phyloP scores from a whole-genome alignment of 2,797 vertebrate species.

The Myoxocephalus aenaeus region DNA sequence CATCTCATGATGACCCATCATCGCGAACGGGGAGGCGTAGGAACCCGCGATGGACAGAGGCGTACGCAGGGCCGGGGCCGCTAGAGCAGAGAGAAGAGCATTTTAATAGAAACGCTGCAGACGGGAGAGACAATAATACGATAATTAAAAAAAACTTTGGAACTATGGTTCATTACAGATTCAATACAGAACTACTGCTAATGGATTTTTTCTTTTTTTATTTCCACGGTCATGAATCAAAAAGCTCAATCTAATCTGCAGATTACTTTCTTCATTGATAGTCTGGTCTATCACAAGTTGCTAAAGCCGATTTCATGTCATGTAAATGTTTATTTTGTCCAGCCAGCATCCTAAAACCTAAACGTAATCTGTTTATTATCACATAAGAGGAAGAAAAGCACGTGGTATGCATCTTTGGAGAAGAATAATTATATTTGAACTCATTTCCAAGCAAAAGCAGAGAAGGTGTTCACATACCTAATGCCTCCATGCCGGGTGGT shows the following conservation, averaged over 20 bases:
- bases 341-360: accelerated
- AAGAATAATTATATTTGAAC: neutral
- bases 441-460: no score
- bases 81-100: slow-evolving; percentile 6
- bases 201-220: neutral
- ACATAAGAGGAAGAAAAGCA: neutral
- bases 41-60: slow-evolving; percentile 91
- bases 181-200: neutral
- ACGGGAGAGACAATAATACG: neutral
- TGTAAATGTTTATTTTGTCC: neutral
- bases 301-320: neutral
- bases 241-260: neutral
- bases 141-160: no score
- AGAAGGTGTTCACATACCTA: slow-evolving; percentile 80
- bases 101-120: neutral
- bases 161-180: neutral
- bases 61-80: slow-evolving; percentile 91
- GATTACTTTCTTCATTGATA: neutral
- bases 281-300: neutral
- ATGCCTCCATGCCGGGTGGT: slow-evolving; percentile 90
- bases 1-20: slow-evolving; percentile 98
- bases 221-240: neutral
- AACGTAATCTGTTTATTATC: neutral
- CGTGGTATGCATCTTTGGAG: neutral
- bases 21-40: slow-evolving; percentile 92